Percentiles rank a stretch among this genome's conserved stretches.
phyloP scores from a whole-genome alignment of 2,797 vertebrate species.

The Hydrolagus colliei region DNA sequence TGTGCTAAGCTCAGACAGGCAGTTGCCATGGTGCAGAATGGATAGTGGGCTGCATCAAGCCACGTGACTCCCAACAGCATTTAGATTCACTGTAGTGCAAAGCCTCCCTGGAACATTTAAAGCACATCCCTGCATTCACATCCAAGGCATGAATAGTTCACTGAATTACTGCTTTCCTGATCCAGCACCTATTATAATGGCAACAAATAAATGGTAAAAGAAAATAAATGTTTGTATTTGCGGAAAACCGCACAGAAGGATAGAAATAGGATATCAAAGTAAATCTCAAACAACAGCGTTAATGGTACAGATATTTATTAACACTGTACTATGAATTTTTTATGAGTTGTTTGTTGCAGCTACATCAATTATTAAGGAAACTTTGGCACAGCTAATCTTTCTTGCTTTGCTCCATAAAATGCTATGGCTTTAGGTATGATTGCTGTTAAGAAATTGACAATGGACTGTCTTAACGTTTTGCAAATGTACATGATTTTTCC shows the following conservation, averaged over 20 bases:
- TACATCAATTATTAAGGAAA: neutral
- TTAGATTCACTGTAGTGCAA: neutral
- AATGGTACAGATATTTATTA: neutral
- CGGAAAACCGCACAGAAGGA: neutral
- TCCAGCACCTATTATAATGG: neutral
- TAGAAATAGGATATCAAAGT: neutral
- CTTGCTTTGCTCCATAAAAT: neutral
- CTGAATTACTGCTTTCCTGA: neutral
- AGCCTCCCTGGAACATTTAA: neutral
- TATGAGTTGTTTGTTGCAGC: neutral
- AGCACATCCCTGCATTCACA: neutral
- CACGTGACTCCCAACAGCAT: conserved; percentile 19
- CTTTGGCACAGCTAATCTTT: neutral
- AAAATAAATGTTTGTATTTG: neutral
- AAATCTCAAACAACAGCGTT: neutral
- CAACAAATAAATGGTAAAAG: neutral
- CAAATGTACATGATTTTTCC: neutral
- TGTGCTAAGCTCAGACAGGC: conserved; percentile 3
- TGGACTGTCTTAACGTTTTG: neutral
- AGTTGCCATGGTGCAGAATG: conserved; percentile 26
- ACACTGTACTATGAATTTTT: neutral
- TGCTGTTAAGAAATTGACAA: neutral
- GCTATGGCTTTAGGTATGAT: neutral
- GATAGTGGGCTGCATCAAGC: neutral
- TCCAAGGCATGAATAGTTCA: neutral